These are phyloP conservation scores for Nothocercus julius DNA, from an alignment of 2,113 vertebrate genomes.

Conservation along the genomic window DNA sequence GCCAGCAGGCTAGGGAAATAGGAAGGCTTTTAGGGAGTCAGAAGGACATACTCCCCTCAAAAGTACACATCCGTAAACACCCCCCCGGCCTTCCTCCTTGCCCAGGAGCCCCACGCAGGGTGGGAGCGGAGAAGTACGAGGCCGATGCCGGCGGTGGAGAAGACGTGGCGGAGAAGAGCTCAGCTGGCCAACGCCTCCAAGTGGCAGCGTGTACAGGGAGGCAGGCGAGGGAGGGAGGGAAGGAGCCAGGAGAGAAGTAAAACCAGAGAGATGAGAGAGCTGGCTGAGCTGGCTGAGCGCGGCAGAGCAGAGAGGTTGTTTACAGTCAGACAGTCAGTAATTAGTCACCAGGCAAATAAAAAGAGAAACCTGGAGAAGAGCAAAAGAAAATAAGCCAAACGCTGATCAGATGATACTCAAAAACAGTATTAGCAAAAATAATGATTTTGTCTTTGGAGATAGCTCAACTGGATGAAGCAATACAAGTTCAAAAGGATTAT, in stretches of 20 bases:
- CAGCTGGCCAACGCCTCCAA: background rate
- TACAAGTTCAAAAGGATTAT: background rate
- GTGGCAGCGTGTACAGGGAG: background rate
- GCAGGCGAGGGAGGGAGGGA: background rate
- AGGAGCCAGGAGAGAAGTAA: background rate
- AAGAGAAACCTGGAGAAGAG: background rate
- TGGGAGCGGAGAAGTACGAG: background rate
- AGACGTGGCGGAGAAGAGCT: background rate
- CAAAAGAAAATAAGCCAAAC: background rate
- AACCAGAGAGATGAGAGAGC: background rate
- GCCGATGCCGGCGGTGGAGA: background rate
- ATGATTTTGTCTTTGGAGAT: background rate
- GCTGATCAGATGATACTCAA: background rate
- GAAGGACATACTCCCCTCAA: background rate
- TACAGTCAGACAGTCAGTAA: background rate
- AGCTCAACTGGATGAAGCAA: constrained; percentile 4
- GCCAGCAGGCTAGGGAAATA: background rate
- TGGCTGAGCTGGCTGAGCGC: background rate
- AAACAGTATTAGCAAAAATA: background rate
- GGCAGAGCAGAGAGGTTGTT: background rate
- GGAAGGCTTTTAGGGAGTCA: background rate
- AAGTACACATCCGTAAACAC: background rate
- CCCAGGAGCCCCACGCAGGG: background rate
- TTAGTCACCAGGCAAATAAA: background rate
- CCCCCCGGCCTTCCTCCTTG: background rate